Conservation (phyloP, 2,113 vertebrate genomes). For the Ranitomeya imitator region DNA sequence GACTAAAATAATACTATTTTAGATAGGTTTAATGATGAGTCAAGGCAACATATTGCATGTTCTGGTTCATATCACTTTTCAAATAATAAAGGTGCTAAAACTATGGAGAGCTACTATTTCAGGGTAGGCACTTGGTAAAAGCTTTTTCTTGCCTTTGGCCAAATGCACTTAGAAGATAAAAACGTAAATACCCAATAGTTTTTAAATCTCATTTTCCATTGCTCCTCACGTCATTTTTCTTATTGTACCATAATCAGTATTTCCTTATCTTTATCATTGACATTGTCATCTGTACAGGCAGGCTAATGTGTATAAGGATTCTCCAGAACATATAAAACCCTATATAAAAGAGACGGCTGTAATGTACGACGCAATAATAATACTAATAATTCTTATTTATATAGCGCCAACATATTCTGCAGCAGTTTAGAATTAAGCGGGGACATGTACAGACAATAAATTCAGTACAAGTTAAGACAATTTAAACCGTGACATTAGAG, state of each 20-base stretch:
- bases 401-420: no score
- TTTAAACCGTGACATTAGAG: no score
- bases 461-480: no score
- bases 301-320: not conserved
- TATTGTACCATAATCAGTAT: not conserved
- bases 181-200: not conserved
- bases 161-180: not conserved
- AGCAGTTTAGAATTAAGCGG: no score
- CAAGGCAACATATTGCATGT: not conserved
- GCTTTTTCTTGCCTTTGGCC: conserved; percentile 1
- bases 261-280: not conserved
- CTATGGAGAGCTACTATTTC: not conserved
- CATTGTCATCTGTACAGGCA: not conserved
- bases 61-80: not conserved
- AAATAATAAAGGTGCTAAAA: not conserved
- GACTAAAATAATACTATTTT: not conserved
- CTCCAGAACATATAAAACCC: no score
- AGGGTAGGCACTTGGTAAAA: not conserved
- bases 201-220: not conserved
- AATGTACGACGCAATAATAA: no score
- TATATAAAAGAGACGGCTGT: no score
- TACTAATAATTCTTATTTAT: no score
- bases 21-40: not conserved
- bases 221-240: not conserved
- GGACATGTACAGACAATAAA: no score